These are phyloP conservation scores for Callinectes sapidus DNA, from an alignment of 2,888 invertebrate genomes.

Conservation along the genomic window DNA sequence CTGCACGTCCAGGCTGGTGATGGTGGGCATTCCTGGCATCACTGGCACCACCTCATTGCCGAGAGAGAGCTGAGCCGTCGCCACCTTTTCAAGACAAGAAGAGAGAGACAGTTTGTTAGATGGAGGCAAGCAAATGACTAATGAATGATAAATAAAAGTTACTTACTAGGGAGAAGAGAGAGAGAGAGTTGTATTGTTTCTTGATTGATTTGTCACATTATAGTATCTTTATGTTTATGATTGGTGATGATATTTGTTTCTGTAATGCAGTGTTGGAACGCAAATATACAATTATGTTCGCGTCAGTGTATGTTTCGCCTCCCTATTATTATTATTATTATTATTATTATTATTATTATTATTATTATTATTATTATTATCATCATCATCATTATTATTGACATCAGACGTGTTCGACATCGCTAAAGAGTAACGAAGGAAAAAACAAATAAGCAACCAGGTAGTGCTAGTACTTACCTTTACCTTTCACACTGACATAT, in stretches of 20 bases:
- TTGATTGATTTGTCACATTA: not conserved
- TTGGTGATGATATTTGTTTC: not conserved
- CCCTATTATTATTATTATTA: not conserved
- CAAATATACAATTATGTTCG: not conserved
- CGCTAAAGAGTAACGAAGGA: not conserved
- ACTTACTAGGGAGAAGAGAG: no score
- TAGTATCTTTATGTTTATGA: not conserved
- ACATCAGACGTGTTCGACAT: no score
- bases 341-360: not conserved
- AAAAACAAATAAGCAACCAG: not conserved
- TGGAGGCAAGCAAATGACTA: no score
- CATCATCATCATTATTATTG: not conserved
- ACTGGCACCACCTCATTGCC: constrained; percentile 34
- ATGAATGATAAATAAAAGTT: no score
- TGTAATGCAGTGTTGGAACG: not conserved
- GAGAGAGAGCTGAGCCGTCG: constrained; percentile 42
- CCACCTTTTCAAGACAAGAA: constrained; percentile 38
- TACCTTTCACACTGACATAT: not conserved
- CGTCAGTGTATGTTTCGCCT: not conserved
- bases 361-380: constrained; percentile 12
- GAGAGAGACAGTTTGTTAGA: not conserved
- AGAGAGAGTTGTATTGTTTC: not conserved
- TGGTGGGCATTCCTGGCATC: constrained; percentile 76
- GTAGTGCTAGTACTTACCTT: not conserved
- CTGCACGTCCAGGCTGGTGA: constrained; percentile 87